Percentiles rank a stretch among this genome's conserved stretches.
Conservation (phyloP, 2,113 vertebrate species). For the Tachysurus vachellii region DNA sequence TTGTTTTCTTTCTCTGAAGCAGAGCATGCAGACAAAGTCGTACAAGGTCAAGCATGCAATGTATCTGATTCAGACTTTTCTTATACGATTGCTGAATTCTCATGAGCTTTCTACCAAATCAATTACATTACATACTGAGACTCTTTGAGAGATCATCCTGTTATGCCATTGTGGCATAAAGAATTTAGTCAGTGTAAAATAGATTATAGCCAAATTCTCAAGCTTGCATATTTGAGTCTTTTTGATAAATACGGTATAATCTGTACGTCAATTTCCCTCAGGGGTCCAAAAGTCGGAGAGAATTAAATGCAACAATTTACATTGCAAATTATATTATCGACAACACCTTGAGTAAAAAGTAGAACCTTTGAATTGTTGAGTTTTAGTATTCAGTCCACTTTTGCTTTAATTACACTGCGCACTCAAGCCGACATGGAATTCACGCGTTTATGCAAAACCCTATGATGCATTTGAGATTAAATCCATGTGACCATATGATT, state of each 20-base stretch:
- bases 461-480: not conserved
- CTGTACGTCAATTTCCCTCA: not conserved
- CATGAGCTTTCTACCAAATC: not conserved
- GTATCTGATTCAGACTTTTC: constrained; percentile 13
- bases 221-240: not conserved
- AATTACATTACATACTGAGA: constrained; percentile 27
- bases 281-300: not conserved
- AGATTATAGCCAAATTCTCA: constrained; percentile 3
- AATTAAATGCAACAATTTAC: not conserved
- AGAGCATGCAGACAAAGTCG: constrained; percentile 13
- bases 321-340: not conserved
- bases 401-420: not conserved
- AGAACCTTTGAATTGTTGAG: not conserved
- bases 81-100: not conserved
- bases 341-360: not conserved
- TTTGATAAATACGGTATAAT: not conserved
- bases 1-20: not conserved
- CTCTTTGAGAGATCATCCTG: not conserved
- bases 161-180: constrained; percentile 1
- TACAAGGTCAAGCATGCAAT: constrained; percentile 38
- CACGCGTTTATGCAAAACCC: not conserved
- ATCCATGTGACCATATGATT: not conserved
- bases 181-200: not conserved
- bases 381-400: not conserved
- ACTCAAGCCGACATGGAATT: not conserved